These are phyloP conservation scores for Sardina pilchardus DNA, from an alignment of 2,113 vertebrate genomes.

Conservation along the genomic window DNA sequence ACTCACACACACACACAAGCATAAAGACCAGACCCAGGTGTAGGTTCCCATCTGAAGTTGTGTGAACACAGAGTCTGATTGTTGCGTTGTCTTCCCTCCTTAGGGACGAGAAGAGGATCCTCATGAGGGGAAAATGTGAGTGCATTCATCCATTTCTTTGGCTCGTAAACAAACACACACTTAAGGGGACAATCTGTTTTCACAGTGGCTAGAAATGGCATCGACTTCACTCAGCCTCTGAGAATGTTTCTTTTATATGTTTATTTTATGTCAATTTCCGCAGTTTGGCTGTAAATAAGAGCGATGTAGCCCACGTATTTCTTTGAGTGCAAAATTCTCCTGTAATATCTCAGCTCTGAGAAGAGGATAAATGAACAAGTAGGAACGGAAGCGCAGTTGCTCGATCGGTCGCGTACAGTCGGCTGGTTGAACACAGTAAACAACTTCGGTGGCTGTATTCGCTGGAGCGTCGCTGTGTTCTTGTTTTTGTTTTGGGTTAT, in stretches of 20 bases:
- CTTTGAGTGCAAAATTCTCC: too few species aligned
- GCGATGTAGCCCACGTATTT: too few species aligned
- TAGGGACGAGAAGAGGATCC: slow-evolving; percentile 98
- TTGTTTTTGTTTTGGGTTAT: background rate
- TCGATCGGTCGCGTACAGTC: background rate
- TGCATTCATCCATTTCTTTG: background rate
- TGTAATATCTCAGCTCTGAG: too few species aligned
- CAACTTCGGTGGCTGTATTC: background rate
- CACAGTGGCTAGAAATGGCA: too few species aligned
- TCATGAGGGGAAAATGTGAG: slow-evolving; percentile 99
- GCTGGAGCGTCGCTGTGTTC: background rate
- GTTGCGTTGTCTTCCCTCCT: slow-evolving; percentile 62
- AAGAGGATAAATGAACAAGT: background rate
- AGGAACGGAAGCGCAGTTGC: background rate
- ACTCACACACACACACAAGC: background rate
- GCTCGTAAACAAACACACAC: background rate
- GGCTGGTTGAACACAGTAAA: background rate
- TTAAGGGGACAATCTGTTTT: too few species aligned
- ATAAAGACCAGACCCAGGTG: background rate
- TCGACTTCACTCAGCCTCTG: too few species aligned
- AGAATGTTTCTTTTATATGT: too few species aligned
- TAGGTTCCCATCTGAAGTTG: background rate
- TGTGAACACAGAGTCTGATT: slow-evolving; percentile 32
- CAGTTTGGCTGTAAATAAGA: too few species aligned
- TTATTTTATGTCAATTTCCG: too few species aligned